Evolutionary conservation across 2,797 vertebrate species (phyloP), one percentile per base, ranked within the genome.

Genomic region (Iguana delicatissima): DNA sequence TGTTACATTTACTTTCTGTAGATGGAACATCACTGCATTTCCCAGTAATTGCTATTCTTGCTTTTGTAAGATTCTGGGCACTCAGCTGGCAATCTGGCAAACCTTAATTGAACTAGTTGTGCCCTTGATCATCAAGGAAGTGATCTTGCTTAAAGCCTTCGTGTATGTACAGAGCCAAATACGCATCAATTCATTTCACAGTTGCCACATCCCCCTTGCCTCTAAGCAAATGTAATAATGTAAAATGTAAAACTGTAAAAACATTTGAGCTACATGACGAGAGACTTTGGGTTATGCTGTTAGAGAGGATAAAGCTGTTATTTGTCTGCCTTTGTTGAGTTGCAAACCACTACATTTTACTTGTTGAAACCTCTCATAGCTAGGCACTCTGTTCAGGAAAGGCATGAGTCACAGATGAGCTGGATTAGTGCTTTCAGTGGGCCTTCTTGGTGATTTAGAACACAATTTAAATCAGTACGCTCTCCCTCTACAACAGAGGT

Each of bases 61-160:
- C 38, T 83, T 83, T 42, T 64, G 35, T 64, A 64, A 42, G 42
- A 26, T 83, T 64, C 81, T 83, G 24, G 59, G 81, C 81, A 64
- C 10, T 64, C 46, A 26, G 57, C 81, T 35, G 35, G 38, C 81
- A 62, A 83, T 64, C 81, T 22, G 26, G 3, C 59, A 64, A 38
- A 83, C 35, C 35, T 42, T 83, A 64, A 64, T 83, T 83, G 81
- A 42, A 42, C 81, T 42, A 35, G 59, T 62, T 62, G 55, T 82
- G n/a, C 55, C 32, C 52, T 52, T 55, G 32, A 81, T 81, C 80
- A 81, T 81, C 80, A 82, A 82, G 57, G n/a, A 82, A 82, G n/a
- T 82, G 80, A 82, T 82, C 80, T 82, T 82, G n/a, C 57, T 82
- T 59, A 35, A 85, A 52, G 29, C 14, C 46, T 46, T 72, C 67